Percentiles rank a stretch among this genome's conserved stretches.
Conservation (phyloP, 2,797 vertebrate species). For the Danio jaintianensis region DNA sequence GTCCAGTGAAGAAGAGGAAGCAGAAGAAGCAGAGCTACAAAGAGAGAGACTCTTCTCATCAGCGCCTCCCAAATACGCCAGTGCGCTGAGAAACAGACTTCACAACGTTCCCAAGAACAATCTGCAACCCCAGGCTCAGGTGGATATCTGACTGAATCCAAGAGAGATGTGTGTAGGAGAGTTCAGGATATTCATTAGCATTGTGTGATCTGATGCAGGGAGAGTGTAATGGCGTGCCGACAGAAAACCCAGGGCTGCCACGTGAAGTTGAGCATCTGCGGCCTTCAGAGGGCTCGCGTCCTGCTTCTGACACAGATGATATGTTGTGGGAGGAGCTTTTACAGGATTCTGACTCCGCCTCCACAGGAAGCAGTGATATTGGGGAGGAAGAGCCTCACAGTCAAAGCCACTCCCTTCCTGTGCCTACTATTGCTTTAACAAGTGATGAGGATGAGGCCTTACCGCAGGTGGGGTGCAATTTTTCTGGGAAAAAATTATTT, state of each 20-base stretch:
- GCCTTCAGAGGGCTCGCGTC: slow-evolving; percentile 82
- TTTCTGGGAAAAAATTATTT: neutral
- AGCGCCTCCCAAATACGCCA: slow-evolving; percentile 74
- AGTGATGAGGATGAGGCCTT: slow-evolving; percentile 88
- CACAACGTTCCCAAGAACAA: slow-evolving; percentile 63
- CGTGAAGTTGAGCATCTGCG: slow-evolving; percentile 73
- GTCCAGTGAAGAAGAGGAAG: slow-evolving; percentile 91
- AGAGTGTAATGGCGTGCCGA: slow-evolving; percentile 34
- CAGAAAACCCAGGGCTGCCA: slow-evolving; percentile 51
- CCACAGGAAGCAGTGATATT: slow-evolving; percentile 89
- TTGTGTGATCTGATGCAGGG: slow-evolving; percentile 62
- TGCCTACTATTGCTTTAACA: slow-evolving; percentile 72
- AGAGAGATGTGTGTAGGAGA: neutral
- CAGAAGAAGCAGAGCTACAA: slow-evolving; percentile 73
- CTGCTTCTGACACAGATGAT: slow-evolving; percentile 94
- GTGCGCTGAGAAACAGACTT: slow-evolving; percentile 77
- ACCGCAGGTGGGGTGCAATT: slow-evolving; percentile 79
- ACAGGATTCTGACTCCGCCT: slow-evolving; percentile 89
- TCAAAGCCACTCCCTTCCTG: slow-evolving; percentile 66
- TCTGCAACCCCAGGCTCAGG: slow-evolving; percentile 62
- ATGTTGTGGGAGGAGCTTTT: slow-evolving; percentile 96
- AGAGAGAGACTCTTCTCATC: slow-evolving; percentile 66
- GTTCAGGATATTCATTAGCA: neutral
- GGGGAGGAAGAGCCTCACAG: slow-evolving; percentile 81
- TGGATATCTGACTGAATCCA: slow-evolving; percentile 31